Conservation (phyloP, 1,140 invertebrate genomes). For the Oryctes rhinoceros region DNA sequence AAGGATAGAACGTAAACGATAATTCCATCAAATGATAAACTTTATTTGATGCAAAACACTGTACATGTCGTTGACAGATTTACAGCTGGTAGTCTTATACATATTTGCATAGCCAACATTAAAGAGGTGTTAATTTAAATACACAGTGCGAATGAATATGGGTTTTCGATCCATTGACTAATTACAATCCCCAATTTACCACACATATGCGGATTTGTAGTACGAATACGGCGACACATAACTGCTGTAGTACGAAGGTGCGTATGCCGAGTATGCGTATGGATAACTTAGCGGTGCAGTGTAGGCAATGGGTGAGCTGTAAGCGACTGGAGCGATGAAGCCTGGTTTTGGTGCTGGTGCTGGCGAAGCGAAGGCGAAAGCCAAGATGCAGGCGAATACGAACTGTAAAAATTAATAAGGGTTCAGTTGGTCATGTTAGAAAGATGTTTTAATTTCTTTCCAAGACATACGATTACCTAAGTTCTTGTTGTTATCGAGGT, state of each 20-base stretch:
- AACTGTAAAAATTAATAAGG: conserved; percentile 36
- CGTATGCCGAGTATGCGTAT: conserved; percentile 29
- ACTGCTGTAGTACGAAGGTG: conserved; percentile 27
- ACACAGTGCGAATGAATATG: neutral
- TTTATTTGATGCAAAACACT: too few species aligned
- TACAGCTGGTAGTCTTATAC: neutral
- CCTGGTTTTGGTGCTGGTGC: conserved; percentile 27
- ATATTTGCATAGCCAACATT: neutral
- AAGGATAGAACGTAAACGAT: too few species aligned
- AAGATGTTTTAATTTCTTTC: too few species aligned
- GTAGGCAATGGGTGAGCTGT: conserved; percentile 38
- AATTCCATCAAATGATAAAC: too few species aligned
- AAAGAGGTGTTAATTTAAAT: neutral
- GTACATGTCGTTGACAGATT: neutral
- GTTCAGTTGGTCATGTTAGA: neutral
- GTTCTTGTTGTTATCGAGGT: neutral
- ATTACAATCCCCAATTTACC: neutral
- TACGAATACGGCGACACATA: conserved; percentile 6
- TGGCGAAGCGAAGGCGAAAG: conserved; percentile 31
- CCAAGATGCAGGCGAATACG: conserved; percentile 42
- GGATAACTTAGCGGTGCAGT: conserved; percentile 20
- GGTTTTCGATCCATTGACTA: neutral
- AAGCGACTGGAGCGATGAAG: conserved; percentile 21
- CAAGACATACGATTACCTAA: too few species aligned
- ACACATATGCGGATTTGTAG: conserved; percentile 26